Base-by-base conservation (phyloP, 2,113 vertebrate species). In the Jacana jacana region DNA sequence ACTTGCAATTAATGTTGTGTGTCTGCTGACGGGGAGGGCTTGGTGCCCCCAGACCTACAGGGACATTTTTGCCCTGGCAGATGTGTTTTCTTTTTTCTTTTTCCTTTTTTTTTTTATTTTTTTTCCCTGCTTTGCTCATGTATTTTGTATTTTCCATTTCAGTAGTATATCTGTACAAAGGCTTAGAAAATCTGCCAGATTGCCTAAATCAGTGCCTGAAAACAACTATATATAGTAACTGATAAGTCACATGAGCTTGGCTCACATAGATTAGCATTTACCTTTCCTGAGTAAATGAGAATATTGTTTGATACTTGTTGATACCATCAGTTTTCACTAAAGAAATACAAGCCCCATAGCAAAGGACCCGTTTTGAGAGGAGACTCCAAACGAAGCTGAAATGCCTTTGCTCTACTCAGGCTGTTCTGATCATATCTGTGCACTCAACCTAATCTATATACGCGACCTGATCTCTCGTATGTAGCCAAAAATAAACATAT, bases 211-310 rank as follows among this genome's bases (percentile, higher is more conserved):
- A 55, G 96, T 16, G 87, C 81, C 91, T 95, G 94, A 89, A 96
- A 96, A 93, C 95, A 96, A 87, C 95, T 97, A 97, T 95, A 94
- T 97, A 83, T 97, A 97, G 97, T 78, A 95, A 81, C 91, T 5
- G 85, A 94, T 88, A 89, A 94, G 94, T 97, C 95, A 97, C 93
- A 58, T 96, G 96, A 88, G 91, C 90, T 75, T 7, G 0, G 91
- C 94, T 93, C 11, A 24, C 95, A 94, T 61, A 95, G 83, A 93
- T 92, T 86, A 91, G 86, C 94, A 61, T 94, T 94, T 94, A 93
- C 95, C 95, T 93, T 93, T 90, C 76, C 82, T 4, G 13, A 91
- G 49, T 84, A 88, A 68, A 68, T 0, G 33, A 46, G 65, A 49
- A 46, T 93, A 91, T 79, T 95, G 86, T 96, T 84, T 66, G 81